Evolutionary conservation across 2,113 vertebrate genomes (phyloP).

Genomic region (Corynorhinus townsendii): DNA sequence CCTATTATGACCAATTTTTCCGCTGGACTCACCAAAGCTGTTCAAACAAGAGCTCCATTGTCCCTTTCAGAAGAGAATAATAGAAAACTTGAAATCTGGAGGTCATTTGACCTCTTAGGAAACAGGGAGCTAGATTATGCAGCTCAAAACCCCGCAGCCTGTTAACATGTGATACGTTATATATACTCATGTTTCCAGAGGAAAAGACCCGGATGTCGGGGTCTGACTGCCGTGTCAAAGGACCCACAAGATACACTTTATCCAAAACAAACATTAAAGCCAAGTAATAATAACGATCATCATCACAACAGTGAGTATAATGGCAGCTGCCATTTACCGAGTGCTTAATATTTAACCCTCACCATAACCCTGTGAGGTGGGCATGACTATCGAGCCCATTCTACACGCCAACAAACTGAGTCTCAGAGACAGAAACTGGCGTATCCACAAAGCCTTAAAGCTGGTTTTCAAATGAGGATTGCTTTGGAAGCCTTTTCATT

Average conservation of each 20-base stretch:
- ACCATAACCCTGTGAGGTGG: neutral
- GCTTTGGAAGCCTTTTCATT: neutral
- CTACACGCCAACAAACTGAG: neutral
- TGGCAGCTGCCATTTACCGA: neutral
- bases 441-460: neutral
- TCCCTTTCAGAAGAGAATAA: constrained; percentile 81
- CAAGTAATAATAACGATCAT: neutral
- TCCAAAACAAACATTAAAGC: neutral
- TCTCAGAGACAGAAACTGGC: neutral
- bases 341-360: neutral
- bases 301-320: neutral
- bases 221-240: neutral
- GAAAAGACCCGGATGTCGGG: neutral
- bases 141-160: constrained; percentile 45
- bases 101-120: constrained; percentile 80
- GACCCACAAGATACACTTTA: neutral
- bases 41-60: constrained; percentile 84
- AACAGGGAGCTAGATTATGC: constrained; percentile 72
- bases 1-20: constrained; percentile 80
- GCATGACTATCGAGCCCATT: neutral
- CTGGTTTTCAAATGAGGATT: neutral
- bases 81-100: constrained; percentile 83
- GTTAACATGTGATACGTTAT: constrained; percentile 13
- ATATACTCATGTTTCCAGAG: constrained; percentile 52
- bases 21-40: constrained; percentile 82